phyloP scores from a whole-genome alignment of 2,113 vertebrate genomes.

The Melanocharis versteri region DNA sequence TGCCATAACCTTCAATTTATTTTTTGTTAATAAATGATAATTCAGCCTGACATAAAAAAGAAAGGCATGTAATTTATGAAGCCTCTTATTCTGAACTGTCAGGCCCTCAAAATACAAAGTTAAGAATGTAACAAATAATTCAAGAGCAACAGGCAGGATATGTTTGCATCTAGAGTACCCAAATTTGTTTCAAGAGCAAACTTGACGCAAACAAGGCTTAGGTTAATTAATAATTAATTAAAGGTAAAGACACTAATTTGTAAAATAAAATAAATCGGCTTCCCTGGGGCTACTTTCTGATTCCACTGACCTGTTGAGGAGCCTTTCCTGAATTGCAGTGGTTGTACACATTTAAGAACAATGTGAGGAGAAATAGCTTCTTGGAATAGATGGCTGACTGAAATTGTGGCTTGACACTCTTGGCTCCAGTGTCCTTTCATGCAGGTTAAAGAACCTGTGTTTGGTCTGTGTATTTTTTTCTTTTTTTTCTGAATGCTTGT shows the following conservation, averaged over 20 bases:
- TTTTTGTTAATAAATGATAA: background rate
- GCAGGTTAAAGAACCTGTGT: background rate
- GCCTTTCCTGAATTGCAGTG: background rate
- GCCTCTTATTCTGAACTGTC: background rate
- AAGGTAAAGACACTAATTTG: background rate
- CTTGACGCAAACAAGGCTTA: background rate
- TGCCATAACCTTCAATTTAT: background rate
- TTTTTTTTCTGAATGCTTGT: background rate
- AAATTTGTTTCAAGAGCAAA: background rate
- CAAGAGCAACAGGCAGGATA: background rate
- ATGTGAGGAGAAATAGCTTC: background rate
- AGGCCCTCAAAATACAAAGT: background rate
- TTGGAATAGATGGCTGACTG: background rate
- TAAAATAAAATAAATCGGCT: background rate
- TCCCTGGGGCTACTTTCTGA: rapidly evolving
- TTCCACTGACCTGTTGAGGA: background rate
- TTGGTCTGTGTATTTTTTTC: background rate
- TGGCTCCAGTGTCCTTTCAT: background rate
- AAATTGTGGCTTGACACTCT: background rate
- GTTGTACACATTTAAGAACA: background rate
- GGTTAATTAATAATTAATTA: background rate
- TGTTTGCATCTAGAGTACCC: background rate
- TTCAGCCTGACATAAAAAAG: background rate
- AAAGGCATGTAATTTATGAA: background rate
- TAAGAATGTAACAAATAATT: background rate